Evolutionary conservation across 2,113 vertebrate species (phyloP), one percentile per base, ranked within the genome.

Genomic region (Potamarius usumacintae): DNA sequence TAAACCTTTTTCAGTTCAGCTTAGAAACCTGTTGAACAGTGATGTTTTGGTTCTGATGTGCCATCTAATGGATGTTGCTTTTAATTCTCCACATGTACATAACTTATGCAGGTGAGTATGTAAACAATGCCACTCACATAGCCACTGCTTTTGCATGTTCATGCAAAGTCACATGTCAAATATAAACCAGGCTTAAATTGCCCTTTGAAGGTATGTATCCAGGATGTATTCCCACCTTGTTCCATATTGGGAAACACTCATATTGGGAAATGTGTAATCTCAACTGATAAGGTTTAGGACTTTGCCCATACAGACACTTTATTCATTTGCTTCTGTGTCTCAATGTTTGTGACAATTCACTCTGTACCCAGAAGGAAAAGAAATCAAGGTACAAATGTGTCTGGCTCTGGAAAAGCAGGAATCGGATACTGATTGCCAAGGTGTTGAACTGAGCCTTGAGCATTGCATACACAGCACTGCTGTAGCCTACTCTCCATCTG

Each of bases 401-500:
- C 60, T 79, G 22, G 15, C 2, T 76, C 12, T 34, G 69, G 34
- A 58, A 63, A 85, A n/a, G 57, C 74, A 65, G 34, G 20, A 86
- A 65, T 65, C 74, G 55, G 48, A 50, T 65, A 79, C n/a, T 18
- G 57, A 52, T 77, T 63, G 84, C 34, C 22, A 63, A 85, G 42
- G 15, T 79, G 74, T 52, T 86, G 74, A 86, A 65, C 74, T 53
- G 60, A 65, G 18, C 48, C 15, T 86, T 86, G 48, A 86, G 74
- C 74, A n/a, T 65, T 25, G 60, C 48, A 53, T 65, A 63, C 62
- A 60, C 58, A 78, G 30, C 48, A 78, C n/a, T 22, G 84, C 58
- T 52, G 84, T 52, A 77, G 71, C 71, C 84, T 85, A 85, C 84
- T 78, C 22, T 77, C 85, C 85, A 79, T 79, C 85, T 79, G 22